phyloP scores from a whole-genome alignment of 2,113 vertebrate species.

The Nannobrachium achirus region DNA sequence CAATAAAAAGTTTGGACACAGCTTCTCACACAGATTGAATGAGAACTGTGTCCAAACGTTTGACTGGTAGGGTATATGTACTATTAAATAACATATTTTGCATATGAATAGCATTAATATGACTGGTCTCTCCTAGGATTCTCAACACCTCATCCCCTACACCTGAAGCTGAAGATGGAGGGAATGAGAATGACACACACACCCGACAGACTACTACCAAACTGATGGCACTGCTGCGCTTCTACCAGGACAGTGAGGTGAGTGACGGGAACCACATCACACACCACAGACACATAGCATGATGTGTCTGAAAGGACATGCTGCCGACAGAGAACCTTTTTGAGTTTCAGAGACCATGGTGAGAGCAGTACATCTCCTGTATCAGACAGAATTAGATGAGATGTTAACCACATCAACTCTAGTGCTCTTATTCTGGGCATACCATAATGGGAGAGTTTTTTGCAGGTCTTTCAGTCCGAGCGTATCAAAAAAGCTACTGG shows the following conservation, averaged over 20 bases:
- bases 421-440: no score
- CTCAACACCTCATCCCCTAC: constrained; percentile 60
- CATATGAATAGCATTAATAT: no score
- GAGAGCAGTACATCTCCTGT: neutral
- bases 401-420: no score
- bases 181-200: constrained; percentile 60
- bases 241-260: constrained; percentile 86
- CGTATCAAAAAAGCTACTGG: no score
- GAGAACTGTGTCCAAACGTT: no score
- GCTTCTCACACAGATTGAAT: no score
- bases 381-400: no score
- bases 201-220: constrained; percentile 55
- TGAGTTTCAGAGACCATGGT: neutral
- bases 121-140: constrained; percentile 76
- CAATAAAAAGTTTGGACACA: no score
- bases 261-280: constrained; percentile 22
- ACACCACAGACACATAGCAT: neutral
- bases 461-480: no score
- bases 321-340: neutral
- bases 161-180: constrained; percentile 51
- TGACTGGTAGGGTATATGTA: no score
- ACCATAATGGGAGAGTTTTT: no score
- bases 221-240: constrained; percentile 82
- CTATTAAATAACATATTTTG: no score
- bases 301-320: neutral